Conservation (phyloP, 2,888 invertebrate species). For the Ophraella communa region DNA sequence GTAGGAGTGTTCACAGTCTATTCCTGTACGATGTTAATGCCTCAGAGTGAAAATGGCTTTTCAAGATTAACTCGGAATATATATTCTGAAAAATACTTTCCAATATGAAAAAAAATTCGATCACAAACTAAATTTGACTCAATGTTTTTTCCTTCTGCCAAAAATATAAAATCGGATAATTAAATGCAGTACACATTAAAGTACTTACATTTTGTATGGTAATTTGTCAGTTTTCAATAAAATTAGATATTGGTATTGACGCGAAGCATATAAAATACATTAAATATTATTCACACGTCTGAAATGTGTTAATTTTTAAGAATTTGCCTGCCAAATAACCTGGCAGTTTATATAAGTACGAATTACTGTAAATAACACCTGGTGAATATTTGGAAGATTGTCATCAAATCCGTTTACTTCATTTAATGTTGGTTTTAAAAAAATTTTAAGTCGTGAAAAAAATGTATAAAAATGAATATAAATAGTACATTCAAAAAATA, state of each 20-base stretch:
- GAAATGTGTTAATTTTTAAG: slow-evolving; percentile 3
- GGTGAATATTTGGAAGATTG: neutral
- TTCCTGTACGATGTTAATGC: neutral
- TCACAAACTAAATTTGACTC: no score
- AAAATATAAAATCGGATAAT: no score
- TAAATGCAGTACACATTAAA: no score
- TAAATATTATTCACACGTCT: neutral
- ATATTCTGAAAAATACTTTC: no score
- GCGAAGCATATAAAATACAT: neutral
- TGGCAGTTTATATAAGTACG: neutral
- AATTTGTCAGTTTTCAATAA: neutral
- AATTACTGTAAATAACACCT: neutral
- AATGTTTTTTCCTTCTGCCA: no score
- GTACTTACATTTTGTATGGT: neutral
- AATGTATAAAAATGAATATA: neutral
- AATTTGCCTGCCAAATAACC: slow-evolving; percentile 1
- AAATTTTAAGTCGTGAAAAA: neutral
- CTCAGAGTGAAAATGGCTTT: neutral
- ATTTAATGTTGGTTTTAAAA: neutral
- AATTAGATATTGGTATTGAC: no score
- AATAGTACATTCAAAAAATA: neutral
- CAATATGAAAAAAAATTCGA: no score
- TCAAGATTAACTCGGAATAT: no score
- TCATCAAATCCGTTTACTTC: neutral
- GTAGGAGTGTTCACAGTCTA: neutral